Evolutionary conservation across 2,888 invertebrate species (phyloP).

Genomic region (Melangyna quadrimaculata): DNA sequence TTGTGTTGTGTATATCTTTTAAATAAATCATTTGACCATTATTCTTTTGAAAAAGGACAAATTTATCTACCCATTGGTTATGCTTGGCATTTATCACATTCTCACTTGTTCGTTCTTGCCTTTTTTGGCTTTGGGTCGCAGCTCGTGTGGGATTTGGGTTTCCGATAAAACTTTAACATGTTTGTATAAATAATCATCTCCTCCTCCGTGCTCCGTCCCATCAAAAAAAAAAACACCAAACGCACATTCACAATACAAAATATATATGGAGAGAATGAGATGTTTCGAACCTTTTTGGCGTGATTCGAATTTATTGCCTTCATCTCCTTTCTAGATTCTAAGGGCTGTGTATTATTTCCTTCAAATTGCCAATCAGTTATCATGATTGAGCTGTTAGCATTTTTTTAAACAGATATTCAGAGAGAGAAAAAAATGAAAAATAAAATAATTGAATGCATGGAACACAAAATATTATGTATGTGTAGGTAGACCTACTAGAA

Average conservation of each 20-base stretch:
- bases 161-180: slow-evolving; percentile 45
- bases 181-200: slow-evolving; percentile 27
- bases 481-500: no score
- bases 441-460: slow-evolving; percentile 24
- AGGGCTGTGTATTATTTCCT: slow-evolving; percentile 33
- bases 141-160: neutral
- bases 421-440: neutral
- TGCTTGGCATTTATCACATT: slow-evolving; percentile 48
- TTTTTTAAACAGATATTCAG: neutral
- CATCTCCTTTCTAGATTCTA: slow-evolving; percentile 33
- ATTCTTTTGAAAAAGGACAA: slow-evolving; percentile 34
- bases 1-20: slow-evolving; percentile 51
- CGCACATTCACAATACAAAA: neutral
- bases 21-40: slow-evolving; percentile 55
- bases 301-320: slow-evolving; percentile 62
- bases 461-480: no score
- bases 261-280: no score
- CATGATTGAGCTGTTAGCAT: slow-evolving; percentile 52
- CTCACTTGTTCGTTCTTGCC: slow-evolving; percentile 26
- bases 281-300: slow-evolving; percentile 45
- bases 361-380: slow-evolving; percentile 64
- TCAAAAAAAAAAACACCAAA: neutral
- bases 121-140: slow-evolving; percentile 7
- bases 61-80: slow-evolving; percentile 40
- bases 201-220: neutral